phyloP scores from a whole-genome alignment of 2,797 vertebrate species.

The Myioborus melanocephalus region DNA sequence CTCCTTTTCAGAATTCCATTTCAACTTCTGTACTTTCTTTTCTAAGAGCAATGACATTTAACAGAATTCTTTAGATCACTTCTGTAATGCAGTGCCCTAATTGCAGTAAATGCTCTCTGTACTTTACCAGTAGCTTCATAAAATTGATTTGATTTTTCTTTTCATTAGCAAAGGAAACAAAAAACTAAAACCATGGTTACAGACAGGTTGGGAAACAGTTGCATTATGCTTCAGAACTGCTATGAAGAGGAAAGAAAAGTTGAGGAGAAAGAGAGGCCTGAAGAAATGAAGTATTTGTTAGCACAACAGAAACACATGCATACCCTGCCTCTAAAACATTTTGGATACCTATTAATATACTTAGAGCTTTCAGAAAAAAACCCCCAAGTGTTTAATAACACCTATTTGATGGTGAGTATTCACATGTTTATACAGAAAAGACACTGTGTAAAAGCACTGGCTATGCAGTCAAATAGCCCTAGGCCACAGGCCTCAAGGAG shows the following conservation, averaged over 20 bases:
- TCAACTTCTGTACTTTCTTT: conserved; percentile 19
- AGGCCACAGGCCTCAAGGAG: neutral
- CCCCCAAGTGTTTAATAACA: neutral
- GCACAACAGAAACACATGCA: neutral
- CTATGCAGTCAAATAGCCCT: neutral
- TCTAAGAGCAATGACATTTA: conserved; percentile 32
- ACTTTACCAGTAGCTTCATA: conserved; percentile 16
- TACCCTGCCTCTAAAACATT: neutral
- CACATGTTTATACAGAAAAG: neutral
- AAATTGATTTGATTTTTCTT: conserved; percentile 46
- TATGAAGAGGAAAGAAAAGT: neutral
- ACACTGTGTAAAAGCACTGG: neutral
- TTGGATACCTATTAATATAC: neutral
- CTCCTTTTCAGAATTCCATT: conserved; percentile 36
- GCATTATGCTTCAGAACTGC: neutral
- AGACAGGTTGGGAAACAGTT: neutral
- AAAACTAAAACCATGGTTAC: conserved; percentile 4
- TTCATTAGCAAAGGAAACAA: conserved; percentile 29
- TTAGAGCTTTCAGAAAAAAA: neutral
- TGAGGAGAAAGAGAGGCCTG: neutral
- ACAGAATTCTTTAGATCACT: conserved; percentile 35
- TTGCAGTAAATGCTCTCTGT: conserved; percentile 5
- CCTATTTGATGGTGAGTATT: neutral
- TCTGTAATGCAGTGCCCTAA: conserved; percentile 26
- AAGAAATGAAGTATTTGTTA: neutral